Percentiles rank a stretch among this genome's conserved stretches.
phyloP scores from a whole-genome alignment of 2,113 vertebrate genomes.

The Dromaius novaehollandiae region DNA sequence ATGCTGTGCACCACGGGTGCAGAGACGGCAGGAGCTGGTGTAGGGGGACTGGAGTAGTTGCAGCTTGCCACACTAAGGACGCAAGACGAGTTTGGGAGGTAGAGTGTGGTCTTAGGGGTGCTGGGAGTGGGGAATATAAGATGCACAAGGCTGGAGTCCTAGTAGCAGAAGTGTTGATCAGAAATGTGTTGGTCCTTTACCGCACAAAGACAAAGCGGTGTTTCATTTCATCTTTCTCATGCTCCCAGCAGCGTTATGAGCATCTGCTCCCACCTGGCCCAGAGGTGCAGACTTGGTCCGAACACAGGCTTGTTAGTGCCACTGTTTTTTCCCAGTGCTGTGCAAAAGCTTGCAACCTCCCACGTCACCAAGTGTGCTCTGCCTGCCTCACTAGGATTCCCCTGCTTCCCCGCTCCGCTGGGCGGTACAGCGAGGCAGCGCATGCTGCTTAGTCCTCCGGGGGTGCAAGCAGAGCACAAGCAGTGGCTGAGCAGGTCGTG shows the following conservation, averaged over 20 bases:
- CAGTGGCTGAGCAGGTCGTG: neutral
- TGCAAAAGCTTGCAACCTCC: neutral
- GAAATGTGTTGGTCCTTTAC: neutral
- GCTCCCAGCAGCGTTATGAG: neutral
- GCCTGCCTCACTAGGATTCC: accelerated
- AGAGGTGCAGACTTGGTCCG: neutral
- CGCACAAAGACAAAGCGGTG: neutral
- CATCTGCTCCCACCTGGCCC: neutral
- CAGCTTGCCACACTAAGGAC: neutral
- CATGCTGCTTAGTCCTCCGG: neutral
- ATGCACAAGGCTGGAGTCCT: neutral
- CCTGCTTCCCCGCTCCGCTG: neutral
- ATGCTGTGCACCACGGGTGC: neutral
- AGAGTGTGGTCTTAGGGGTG: neutral
- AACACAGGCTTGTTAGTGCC: neutral
- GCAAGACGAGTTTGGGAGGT: neutral
- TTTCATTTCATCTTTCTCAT: neutral
- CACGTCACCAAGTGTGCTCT: neutral
- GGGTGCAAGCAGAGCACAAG: accelerated
- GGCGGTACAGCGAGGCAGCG: neutral
- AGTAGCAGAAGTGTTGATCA: neutral
- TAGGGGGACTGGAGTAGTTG: neutral
- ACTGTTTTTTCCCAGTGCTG: neutral
- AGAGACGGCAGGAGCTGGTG: neutral
- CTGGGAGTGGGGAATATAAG: neutral